A percentile compares a stretch with the other conserved stretches of the same genome.
These are phyloP conservation scores for Paradoxurus hermaphroditus DNA, from an alignment of 2,113 vertebrate genomes.

Conservation along the genomic window DNA sequence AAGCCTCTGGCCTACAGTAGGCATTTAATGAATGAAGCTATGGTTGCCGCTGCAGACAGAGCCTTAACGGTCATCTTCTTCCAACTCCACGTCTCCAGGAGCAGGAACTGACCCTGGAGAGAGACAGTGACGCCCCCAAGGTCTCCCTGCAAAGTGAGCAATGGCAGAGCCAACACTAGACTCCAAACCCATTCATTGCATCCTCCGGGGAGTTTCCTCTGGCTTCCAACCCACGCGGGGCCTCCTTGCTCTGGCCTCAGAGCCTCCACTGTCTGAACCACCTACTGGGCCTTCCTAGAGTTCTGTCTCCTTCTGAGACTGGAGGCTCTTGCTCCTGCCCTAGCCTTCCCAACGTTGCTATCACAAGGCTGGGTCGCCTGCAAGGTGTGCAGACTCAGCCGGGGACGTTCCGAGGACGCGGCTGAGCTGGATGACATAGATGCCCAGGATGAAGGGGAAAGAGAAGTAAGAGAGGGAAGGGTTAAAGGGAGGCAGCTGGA, in stretches of 20 bases:
- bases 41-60: not conserved
- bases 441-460: not conserved
- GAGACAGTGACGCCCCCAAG: not conserved
- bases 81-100: not conserved
- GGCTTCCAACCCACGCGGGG: not conserved
- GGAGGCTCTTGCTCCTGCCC: not conserved
- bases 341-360: not conserved
- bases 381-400: not conserved
- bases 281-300: not conserved
- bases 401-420: not conserved
- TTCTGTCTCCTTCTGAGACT: not conserved
- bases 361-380: not conserved
- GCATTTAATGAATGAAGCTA: not conserved
- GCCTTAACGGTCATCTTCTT: not conserved
- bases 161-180: not conserved
- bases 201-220: not conserved
- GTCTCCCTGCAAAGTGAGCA: not conserved
- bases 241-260: not conserved
- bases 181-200: not conserved
- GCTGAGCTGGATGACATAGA: not conserved
- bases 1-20: not conserved
- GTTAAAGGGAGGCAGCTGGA: slow-evolving; percentile 73
- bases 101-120: not conserved
- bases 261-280: not conserved
- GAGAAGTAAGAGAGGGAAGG: slow-evolving; percentile 67